Evolutionary conservation across 1,140 invertebrate species (phyloP), one percentile per base, ranked within the genome.

Genomic region (Cydia amplana): DNA sequence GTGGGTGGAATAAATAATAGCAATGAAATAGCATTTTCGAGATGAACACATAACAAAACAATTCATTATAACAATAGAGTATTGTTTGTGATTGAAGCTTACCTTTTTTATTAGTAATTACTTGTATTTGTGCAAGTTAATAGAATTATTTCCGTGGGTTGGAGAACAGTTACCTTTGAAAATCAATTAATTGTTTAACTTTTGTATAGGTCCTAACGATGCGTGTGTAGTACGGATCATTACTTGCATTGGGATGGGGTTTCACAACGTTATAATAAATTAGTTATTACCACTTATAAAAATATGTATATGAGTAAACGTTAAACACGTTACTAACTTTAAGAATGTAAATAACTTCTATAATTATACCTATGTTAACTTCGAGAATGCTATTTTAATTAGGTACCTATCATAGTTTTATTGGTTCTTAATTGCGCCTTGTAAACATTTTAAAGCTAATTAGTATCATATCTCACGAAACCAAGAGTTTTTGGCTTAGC

Each of bases 41-140:
- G 80, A 79, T 80, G 79, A 83, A 82, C 84, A 82, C 74, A 74
- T 83, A 83, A 86, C 79, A 82, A 86, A 87, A 83, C 83, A 85
- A 87, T 87, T 84, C 83, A 86, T 86, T 84, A 83, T 76, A 83
- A 90, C 88, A 90, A 90, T 90, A 80, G 88, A 70, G 80, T 78
- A 90, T 90, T 90, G 88, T 90, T 89, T 87, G 80, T 86, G 84
- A 84, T 87, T 83, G 77, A 40, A 81, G 82, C 75, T 80, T 81
- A 82, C 25, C 75, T 82, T 83, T 85, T 88, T 84, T 81, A 83
- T 80, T 72, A 73, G 83, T 79, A 83, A 85, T 86, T 80, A 83
- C 79, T 83, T 84, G 79, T 82, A 82, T 83, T 82, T 82, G 78
- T 82, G 63, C 20, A 76, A 60, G 10, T 75, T 79, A 77, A 82